phyloP scores from a whole-genome alignment of 2,797 vertebrate species.

The Telmatherina bonti region DNA sequence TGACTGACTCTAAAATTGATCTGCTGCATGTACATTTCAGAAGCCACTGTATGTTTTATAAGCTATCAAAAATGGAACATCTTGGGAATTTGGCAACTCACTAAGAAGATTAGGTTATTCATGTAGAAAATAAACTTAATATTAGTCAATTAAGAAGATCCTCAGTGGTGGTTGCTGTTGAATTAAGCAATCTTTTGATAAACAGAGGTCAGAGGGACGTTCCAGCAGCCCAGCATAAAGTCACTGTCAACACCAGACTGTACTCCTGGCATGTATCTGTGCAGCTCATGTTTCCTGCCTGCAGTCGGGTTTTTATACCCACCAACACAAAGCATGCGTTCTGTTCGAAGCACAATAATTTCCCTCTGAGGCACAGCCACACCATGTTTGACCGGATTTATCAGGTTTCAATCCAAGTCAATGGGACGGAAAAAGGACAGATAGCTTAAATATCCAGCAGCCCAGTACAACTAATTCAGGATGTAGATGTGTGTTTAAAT shows the following conservation, averaged over 20 bases:
- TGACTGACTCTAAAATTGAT: background rate
- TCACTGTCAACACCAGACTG: slow-evolving; percentile 28
- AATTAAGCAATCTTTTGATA: background rate
- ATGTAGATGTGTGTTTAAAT: slow-evolving; percentile 26
- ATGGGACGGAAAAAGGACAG: slow-evolving; percentile 61
- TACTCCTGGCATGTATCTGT: background rate
- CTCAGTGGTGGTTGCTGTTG: accelerated
- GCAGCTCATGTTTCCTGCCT: slow-evolving; percentile 59
- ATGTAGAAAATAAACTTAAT: accelerated
- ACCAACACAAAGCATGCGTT: slow-evolving; percentile 58
- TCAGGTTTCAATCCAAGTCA: slow-evolving; percentile 71
- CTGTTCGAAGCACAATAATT: slow-evolving; percentile 32
- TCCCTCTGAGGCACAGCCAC: slow-evolving; percentile 49
- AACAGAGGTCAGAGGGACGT: slow-evolving; percentile 9
- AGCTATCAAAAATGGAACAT: background rate
- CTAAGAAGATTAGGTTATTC: background rate
- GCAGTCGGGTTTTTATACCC: slow-evolving; percentile 41
- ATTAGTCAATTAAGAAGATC: background rate
- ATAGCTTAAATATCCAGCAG: slow-evolving; percentile 53
- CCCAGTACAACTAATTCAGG: background rate
- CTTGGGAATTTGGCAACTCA: background rate
- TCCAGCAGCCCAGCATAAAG: slow-evolving; percentile 20
- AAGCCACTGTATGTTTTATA: background rate
- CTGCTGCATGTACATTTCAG: background rate
- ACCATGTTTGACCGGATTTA: slow-evolving; percentile 58